Base-by-base conservation (phyloP, 2,797 vertebrate genomes). In the Glossophaga mutica region DNA sequence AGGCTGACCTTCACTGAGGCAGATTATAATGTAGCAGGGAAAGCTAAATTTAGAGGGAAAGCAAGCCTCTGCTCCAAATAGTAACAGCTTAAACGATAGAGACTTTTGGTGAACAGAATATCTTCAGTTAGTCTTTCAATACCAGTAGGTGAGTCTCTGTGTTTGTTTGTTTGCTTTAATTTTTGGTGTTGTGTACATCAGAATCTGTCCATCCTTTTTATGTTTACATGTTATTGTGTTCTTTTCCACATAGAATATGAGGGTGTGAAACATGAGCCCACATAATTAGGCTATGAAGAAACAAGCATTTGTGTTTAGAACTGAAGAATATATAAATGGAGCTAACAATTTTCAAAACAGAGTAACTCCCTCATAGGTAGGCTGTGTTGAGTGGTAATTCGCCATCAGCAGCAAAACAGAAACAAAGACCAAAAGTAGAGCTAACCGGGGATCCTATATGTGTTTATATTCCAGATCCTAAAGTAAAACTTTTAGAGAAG, bases 11-110 rank as follows among this genome's bases (percentile, higher is more conserved):
- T 98, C 57, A 21, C 94, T 93, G 0, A 0, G 96, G 96, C 94
- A 97, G 97, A 98, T 98, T 96, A 98, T 48, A 97, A 90, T 7
- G 18, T 93, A 93, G 93, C 92, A 68, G 8, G 16, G 93, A 96
- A 95, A 97, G 96, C 98, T 99, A 98, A 98, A 98, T 98, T 98
- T 98, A 98, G 98, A 98, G 93, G 73, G 5, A 3, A n/a, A 93
- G 94, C 94, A 89, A 95, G 97, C 92, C 88, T 97, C 55, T 94
- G 93, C 97, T 97, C 78, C 87, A 97, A 74, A 95, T 98, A 98
- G 98, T 98, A 98, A 96, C 98, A 95, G 67, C 96, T 85, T 42
- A 79, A 90, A 79, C 2, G 5, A 62, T 34, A 95, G 94, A 73
- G 44, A 78, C 86, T 73, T 77, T 50, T 57, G 55, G 87, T 74